Conservation (phyloP, 2,113 vertebrate species). For the Indri indri region DNA sequence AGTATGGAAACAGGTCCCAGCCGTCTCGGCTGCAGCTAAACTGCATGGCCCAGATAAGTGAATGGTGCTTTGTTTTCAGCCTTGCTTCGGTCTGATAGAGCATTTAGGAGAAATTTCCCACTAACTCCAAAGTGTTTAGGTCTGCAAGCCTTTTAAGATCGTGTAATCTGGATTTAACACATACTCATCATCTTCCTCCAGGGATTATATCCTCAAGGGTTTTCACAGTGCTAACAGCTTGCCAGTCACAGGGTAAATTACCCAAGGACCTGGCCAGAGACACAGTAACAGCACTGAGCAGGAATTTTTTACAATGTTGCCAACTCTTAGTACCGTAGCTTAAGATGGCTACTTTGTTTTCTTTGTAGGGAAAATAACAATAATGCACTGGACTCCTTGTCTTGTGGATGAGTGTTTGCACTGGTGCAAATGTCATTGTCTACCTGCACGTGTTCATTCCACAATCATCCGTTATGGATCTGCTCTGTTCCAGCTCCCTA, state of each 20-base stretch:
- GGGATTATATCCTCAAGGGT: neutral
- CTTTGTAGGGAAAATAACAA: neutral
- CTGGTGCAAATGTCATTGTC: neutral
- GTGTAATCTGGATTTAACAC: neutral
- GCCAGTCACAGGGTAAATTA: neutral
- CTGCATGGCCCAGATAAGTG: neutral
- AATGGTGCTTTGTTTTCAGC: neutral
- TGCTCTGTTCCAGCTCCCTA: neutral
- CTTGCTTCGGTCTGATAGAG: neutral
- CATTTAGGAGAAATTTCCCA: neutral
- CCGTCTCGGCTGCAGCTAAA: neutral
- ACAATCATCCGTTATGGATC: neutral
- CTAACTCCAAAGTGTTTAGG: neutral
- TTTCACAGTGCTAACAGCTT: neutral
- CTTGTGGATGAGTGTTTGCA: neutral
- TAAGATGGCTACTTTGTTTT: neutral
- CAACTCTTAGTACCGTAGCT: neutral
- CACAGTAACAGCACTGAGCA: neutral
- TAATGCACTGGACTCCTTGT: neutral
- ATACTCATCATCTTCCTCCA: neutral
- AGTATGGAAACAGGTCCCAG: neutral
- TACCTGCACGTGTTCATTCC: neutral
- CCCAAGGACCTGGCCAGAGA: neutral
- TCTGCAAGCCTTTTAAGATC: neutral
- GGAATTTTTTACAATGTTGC: neutral